Base-by-base conservation (phyloP, 2,113 vertebrate genomes). In the Nibea albiflora region DNA sequence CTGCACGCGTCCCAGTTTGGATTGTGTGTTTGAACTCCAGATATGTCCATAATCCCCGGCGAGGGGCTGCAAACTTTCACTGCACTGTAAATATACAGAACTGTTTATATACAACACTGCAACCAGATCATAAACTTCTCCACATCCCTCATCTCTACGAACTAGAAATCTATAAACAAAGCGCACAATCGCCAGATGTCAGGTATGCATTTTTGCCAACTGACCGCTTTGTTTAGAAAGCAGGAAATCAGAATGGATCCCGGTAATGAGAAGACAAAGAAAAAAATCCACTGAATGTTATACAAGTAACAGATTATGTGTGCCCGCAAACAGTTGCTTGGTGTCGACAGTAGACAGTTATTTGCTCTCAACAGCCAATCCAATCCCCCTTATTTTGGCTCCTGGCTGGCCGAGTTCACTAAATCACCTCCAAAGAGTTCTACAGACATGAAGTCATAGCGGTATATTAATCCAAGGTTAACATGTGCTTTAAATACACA, bases 391-490 rank as follows among this genome's bases (percentile, higher is more conserved):
- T 0, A 69, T 39, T 80, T 76, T 35, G 22, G 49, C 69, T 81
- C 11, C 31, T 67, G 35, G 66, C 67, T 46, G 53, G 50, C 64
- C 57, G 85, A 65, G 65, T 83, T 67, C 56, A 87, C 31, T 74
- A 62, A 86, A 79, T 78, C 65, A 80, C 71, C 80, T 68, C 61
- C 57, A 66, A 73, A 53, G 31, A 28, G 66, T 14, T 17, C 53
- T 68, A 61, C 77, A 88, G 85, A 91, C 84, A 74, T 86, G 24
- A 91, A 85, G 80, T 92, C 89, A 90, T 66, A 54, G 74, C 74
- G 60, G 61, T 12, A 31, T 14, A 44, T 76, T 22, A 78, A 80
- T 85, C 67, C 75, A 88, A 85, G 74, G 76, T 46, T 84, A 86
- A 87, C 69, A 82, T 56, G 8, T 24, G 67, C 67, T 75, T 79